Conservation (phyloP, 2,113 vertebrate genomes). For the Micronycteris hirsuta region DNA sequence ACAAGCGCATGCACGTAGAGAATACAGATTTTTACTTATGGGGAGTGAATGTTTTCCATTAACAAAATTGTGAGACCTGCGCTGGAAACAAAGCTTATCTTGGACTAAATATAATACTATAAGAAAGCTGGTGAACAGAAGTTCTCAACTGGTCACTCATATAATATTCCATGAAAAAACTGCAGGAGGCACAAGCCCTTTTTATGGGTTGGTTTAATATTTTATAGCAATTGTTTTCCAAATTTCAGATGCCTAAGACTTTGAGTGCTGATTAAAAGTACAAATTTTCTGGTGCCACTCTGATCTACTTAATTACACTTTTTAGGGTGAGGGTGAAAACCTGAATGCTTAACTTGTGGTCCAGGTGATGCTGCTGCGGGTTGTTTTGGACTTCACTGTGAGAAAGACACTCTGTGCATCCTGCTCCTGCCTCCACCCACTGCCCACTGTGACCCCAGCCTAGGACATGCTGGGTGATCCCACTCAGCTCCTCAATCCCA, state of each 20-base stretch:
- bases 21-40: neutral
- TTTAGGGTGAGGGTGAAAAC: neutral
- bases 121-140: neutral
- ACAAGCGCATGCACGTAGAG: neutral
- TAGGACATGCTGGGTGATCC: neutral
- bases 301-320: neutral
- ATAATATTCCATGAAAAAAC: neutral
- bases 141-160: neutral
- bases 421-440: fast-evolving
- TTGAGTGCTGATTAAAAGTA: neutral
- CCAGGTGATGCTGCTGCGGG: neutral
- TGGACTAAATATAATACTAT: neutral
- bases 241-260: neutral
- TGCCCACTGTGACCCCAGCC: too few relatives aligned
- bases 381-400: neutral
- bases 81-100: neutral
- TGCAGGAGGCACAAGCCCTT: neutral
- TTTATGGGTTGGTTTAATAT: neutral
- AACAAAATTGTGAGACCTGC: neutral
- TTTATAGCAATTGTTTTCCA: neutral
- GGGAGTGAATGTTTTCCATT: neutral
- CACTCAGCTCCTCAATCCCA: neutral
- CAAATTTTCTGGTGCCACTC: neutral
- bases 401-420: neutral
- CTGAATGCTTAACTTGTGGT: neutral